Evolutionary conservation across 2,113 vertebrate genomes (phyloP), one percentile per base, ranked within the genome.

Genomic region (Parotia lawesii): DNA sequence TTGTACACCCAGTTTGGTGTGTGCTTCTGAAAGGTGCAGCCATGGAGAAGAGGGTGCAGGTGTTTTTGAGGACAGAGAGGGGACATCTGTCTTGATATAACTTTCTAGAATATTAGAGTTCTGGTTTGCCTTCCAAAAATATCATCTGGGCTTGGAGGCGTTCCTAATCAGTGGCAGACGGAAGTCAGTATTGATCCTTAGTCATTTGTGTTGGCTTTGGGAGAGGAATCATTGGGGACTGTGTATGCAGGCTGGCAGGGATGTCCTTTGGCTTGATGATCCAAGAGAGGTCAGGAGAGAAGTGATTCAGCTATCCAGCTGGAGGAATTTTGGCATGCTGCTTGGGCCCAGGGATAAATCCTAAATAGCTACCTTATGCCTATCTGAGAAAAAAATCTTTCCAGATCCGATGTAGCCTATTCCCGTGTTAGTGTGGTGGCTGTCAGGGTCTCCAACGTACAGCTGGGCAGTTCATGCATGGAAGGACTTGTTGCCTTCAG

Each of bases 391-490:
- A 73, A 73, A 62, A 73, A 8, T 42, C 50, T 62, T 73, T 61
- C 33, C 51, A 42, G 67, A 72, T 72, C 45, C 9, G 12, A 8
- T 78, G 76, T 10, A 14, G 87, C 1, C 0, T 38, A 17, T 75
- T 84, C 53, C 48, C 22, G 3, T 75, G 37, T 60, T 56, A 2
- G 62, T 28, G 60, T 74, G 69, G 70, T 86, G 87, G 45, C 85
- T 90, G 54, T 91, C 42, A 35, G 6, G 13, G 75, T 44, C 75
- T 87, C 78, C 62, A 19, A 1, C 0, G 5, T 79, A 60, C 95
- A 94, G 94, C 94, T 96, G 95, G 95, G 72, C 96, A 76, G 38
- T 94, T 93, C 82, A 93, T 75, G 92, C 96, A 72, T 95, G 95
- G 92, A 64, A 92, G 94, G 81, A 74, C 85, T 93, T 93, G 62